Evolutionary conservation across 2,888 invertebrate species (phyloP).

Genomic region (Ptilodon capucinus): DNA sequence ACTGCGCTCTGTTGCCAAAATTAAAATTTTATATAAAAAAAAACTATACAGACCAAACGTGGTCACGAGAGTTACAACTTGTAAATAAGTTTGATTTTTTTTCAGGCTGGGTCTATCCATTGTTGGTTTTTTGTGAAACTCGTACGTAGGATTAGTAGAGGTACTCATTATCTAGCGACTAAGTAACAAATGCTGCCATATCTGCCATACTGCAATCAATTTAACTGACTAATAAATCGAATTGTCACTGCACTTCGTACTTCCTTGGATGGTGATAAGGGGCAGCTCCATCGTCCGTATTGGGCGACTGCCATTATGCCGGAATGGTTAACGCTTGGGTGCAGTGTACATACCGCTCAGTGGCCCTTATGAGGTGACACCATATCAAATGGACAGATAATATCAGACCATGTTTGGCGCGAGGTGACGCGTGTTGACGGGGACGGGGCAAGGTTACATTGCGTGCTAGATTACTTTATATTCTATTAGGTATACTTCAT

Average conservation of each 20-base stretch:
- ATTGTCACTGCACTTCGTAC: slow-evolving; percentile 22
- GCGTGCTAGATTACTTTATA: not conserved
- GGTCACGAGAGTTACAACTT: too few species aligned
- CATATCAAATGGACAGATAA: slow-evolving; percentile 49
- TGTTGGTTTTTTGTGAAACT: too few species aligned
- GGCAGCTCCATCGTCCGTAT: slow-evolving; percentile 55
- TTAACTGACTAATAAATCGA: slow-evolving; percentile 26
- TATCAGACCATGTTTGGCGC: slow-evolving; percentile 40
- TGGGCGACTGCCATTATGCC: slow-evolving; percentile 52
- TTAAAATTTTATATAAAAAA: too few species aligned
- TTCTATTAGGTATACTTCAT: not conserved
- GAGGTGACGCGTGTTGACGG: slow-evolving; percentile 27
- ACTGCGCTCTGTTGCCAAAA: too few species aligned
- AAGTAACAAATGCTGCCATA: not conserved
- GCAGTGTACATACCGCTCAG: slow-evolving; percentile 39
- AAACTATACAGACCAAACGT: too few species aligned
- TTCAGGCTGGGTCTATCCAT: too few species aligned
- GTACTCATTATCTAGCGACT: not conserved
- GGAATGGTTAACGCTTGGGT: slow-evolving; percentile 40
- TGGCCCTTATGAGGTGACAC: slow-evolving; percentile 46
- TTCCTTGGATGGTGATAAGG: slow-evolving; percentile 57
- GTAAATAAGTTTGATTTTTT: too few species aligned
- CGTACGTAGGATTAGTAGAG: too few species aligned
- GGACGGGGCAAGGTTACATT: slow-evolving; percentile 32
- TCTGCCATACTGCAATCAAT: slow-evolving; percentile 6